Evolutionary conservation across 2,888 invertebrate species (phyloP).

Genomic region (Plemyria rubiginata): DNA sequence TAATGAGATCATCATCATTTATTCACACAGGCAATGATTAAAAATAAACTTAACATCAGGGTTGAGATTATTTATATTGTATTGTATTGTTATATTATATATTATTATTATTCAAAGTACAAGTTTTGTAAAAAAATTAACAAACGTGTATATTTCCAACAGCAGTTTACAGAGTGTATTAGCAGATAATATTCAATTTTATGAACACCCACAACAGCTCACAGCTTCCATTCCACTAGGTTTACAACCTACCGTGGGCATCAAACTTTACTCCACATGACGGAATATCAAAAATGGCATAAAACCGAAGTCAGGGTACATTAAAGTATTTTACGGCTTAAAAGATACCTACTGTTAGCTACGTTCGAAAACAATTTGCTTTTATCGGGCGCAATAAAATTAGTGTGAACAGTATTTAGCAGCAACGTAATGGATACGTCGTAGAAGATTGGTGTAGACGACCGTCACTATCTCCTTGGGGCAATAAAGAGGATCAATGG

Average conservation of each 20-base stretch:
- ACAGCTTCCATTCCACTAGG: conserved; percentile 2
- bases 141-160: background rate
- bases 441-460: conserved; percentile 14
- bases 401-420: conserved; percentile 37
- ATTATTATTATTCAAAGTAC: too few relatives aligned
- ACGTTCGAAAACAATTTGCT: conserved; percentile 21
- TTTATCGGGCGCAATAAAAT: conserved; percentile 42
- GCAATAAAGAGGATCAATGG: conserved; percentile 32
- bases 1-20: too few relatives aligned
- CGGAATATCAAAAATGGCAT: conserved; percentile 22
- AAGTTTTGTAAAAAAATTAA: too few relatives aligned
- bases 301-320: conserved; percentile 20
- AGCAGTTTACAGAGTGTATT: background rate
- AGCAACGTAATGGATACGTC: conserved; percentile 37
- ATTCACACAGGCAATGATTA: too few relatives aligned
- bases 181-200: background rate
- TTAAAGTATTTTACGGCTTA: conserved; percentile 25
- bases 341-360: conserved; percentile 21
- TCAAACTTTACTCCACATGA: conserved; percentile 15
- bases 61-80: too few relatives aligned
- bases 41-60: too few relatives aligned
- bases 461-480: conserved; percentile 21
- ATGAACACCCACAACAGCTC: background rate
- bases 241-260: conserved; percentile 10
- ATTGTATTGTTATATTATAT: too few relatives aligned